Evolutionary conservation across 2,888 invertebrate genomes (phyloP).

Genomic region (Euplagia quadripunctaria): DNA sequence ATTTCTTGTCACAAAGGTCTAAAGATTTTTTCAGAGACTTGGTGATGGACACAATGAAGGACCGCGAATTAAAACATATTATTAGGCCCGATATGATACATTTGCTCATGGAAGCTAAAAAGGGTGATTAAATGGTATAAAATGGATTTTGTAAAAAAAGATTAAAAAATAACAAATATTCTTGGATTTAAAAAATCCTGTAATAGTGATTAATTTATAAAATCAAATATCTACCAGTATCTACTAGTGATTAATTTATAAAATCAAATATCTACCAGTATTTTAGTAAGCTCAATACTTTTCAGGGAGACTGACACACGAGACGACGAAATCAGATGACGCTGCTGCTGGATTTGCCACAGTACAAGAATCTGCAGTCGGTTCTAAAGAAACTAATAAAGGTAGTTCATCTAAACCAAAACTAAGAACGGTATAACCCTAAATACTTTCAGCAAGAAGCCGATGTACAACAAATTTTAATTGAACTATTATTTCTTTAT

Average conservation of each 20-base stretch:
- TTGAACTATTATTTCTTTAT: no score
- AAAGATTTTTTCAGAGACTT: conserved; percentile 67
- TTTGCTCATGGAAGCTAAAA: conserved; percentile 84
- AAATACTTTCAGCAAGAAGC: no score
- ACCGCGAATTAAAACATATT: conserved; percentile 70
- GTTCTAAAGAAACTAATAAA: conserved; percentile 57
- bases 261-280: no score
- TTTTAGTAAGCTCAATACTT: conserved; percentile 1
- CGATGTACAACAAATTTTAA: no score
- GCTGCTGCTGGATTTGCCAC: conserved; percentile 72
- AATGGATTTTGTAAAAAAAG: background rate
- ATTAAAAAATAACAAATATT: no score
- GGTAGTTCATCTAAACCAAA: conserved; percentile 38
- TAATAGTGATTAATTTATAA: no score
- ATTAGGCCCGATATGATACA: conserved; percentile 86
- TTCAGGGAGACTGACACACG: conserved; percentile 63
- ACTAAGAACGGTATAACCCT: no score
- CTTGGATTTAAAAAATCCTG: background rate
- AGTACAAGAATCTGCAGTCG: conserved; percentile 72
- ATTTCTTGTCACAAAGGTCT: conserved; percentile 46
- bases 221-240: no score
- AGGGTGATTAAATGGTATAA: conserved; percentile 57
- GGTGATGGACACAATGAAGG: conserved; percentile 72
- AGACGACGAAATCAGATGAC: conserved; percentile 52
- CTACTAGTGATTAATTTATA: no score